Conservation (phyloP, 2,888 invertebrate species). For the Augiades crinisus region DNA sequence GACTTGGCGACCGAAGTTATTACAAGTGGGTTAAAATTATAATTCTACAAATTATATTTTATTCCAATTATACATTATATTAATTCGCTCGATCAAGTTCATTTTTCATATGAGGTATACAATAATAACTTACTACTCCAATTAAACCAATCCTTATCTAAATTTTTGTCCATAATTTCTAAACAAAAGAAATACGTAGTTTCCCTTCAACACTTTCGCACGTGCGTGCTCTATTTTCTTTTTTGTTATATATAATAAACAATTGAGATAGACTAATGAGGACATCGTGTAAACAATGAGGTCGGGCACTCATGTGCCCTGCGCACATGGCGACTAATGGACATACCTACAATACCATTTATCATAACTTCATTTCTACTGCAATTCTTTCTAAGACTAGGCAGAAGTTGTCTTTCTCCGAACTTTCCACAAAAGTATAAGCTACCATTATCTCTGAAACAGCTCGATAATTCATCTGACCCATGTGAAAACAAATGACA, state of each 20-base stretch:
- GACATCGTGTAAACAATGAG: conserved; percentile 1
- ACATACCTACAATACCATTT: neutral
- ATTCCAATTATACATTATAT: no score
- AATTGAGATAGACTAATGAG: conserved; percentile 13
- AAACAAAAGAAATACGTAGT: conserved; percentile 5
- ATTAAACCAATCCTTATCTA: no score
- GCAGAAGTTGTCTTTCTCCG: no score
- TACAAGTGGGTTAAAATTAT: no score
- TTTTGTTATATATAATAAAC: conserved; percentile 6
- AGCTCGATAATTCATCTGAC: conserved; percentile 8
- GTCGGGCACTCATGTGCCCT: neutral
- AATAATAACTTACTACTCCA: no score
- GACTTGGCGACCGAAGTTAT: no score
- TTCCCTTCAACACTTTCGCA: neutral
- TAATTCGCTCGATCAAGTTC: no score
- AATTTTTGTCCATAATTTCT: neutral
- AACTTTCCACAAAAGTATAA: conserved; percentile 14
- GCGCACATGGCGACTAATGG: neutral
- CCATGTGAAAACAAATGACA: conserved; percentile 46
- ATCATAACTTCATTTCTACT: neutral
- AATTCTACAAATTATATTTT: no score
- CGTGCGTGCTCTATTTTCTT: conserved; percentile 10
- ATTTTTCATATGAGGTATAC: no score
- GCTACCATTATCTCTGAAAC: conserved; percentile 1
- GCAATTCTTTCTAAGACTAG: no score